A percentile compares a stretch with the other conserved stretches of the same genome.
phyloP scores from a whole-genome alignment of 2,797 vertebrate species.

The Labeo calbasu region DNA sequence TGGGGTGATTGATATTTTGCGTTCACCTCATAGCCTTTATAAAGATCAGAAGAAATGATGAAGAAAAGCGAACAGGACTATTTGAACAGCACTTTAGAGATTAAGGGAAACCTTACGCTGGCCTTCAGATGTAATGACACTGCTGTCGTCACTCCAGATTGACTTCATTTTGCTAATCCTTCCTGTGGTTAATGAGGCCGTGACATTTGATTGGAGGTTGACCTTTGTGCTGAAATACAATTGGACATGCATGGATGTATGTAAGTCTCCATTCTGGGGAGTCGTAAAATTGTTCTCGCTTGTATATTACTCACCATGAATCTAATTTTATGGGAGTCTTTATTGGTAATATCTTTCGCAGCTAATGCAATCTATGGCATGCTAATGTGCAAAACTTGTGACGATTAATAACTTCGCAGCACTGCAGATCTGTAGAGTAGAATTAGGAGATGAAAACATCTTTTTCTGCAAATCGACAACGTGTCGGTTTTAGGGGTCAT shows the following conservation, averaged over 20 bases:
- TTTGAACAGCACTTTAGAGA: constrained; percentile 28
- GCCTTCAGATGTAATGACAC: constrained; percentile 35
- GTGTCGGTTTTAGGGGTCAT: not conserved
- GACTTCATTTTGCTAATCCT: constrained; percentile 44
- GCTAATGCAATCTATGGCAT: constrained; percentile 66
- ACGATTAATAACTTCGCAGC: constrained; percentile 32
- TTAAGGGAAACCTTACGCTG: constrained; percentile 31
- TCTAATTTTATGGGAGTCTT: constrained; percentile 63
- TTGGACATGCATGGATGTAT: constrained; percentile 63
- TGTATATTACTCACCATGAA: constrained; percentile 67
- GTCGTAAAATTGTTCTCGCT: constrained; percentile 62
- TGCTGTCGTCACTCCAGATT: constrained; percentile 32
- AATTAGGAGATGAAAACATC: not conserved
- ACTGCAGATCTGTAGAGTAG: constrained; percentile 9
- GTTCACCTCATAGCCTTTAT: not conserved
- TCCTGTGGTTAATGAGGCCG: constrained; percentile 33
- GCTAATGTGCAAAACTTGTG: constrained; percentile 27
- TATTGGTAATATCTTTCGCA: constrained; percentile 63
- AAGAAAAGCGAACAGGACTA: not conserved
- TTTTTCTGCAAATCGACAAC: not conserved
- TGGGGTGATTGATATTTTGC: not conserved
- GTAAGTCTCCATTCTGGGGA: constrained; percentile 61
- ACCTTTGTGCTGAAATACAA: constrained; percentile 44
- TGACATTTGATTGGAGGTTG: constrained; percentile 45
- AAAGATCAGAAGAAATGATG: constrained; percentile 24